Evolutionary conservation across 2,888 invertebrate species (phyloP), one percentile per base, ranked within the genome.

Genomic region (Mimas tiliae): DNA sequence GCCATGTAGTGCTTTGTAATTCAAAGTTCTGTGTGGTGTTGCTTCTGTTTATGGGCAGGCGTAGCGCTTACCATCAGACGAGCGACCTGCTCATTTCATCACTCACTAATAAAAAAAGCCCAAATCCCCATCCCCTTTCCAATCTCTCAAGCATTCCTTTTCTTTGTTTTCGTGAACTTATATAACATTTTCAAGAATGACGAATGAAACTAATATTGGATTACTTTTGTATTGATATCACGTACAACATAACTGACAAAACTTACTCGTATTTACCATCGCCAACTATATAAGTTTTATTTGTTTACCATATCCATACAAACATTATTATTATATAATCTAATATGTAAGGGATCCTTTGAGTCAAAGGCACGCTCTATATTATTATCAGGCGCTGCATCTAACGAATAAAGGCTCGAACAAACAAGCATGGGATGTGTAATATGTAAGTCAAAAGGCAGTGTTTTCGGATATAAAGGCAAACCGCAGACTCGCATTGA

Each of bases 261-360:
- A 52, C n/a, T n/a, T n/a, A 27, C 34, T 55, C n/a, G n/a, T 9
- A 19, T n/a, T 38, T 34, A n/a, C 14, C 1, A 27, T 27, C 27
- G 27, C 4, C 27, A 1, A 27, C 27, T 27, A n/a, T n/a, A n/a
- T n/a, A 53, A n/a, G 8, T 38, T 16, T 55, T 27, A 19, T 55
- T 55, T 55, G 34, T 34, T 38, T 34, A 34, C 55, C 4, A 34
- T 34, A 9, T 55, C 55, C 55, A 55, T 55, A 19, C 16, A 55
- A 38, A n/a, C 27, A 27, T 27, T 27, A 3, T 27, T 27, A 3
- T 27, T 27, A 34, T 38, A 38, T 38, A 16, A 38, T 16, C 8
- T 4, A 9, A 16, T 16, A 55, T 34, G 9, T 34, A 55, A n/a
- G n/a, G 6, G n/a, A 55, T 12, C n/a, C n/a, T 33, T 33, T 53